Conservation (phyloP, 2,797 vertebrate genomes). For the Buphagus erythrorhynchus region DNA sequence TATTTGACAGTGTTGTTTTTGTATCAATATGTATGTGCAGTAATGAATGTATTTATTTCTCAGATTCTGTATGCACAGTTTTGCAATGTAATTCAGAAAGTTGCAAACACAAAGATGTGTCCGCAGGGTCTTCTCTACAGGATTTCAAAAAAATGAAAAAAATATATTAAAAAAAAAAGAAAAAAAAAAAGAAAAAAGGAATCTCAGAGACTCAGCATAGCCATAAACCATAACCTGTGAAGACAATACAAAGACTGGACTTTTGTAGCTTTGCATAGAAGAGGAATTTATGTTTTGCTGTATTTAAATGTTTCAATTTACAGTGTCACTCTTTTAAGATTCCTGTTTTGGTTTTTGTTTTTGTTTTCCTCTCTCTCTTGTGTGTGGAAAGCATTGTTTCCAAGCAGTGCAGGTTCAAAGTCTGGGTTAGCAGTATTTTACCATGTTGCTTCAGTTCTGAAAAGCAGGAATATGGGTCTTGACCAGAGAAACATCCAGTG, state of each 20-base stretch:
- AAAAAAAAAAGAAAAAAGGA: constrained; percentile 80
- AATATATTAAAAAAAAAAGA: constrained; percentile 75
- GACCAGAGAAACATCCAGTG: constrained; percentile 57
- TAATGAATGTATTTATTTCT: constrained; percentile 99
- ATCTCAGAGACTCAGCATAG: constrained; percentile 86
- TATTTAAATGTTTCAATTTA: constrained; percentile 83
- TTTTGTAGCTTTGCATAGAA: constrained; percentile 79
- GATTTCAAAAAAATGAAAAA: constrained; percentile 79
- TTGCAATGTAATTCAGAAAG: constrained; percentile 83
- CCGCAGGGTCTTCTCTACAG: constrained; percentile 81
- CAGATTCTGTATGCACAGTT: constrained; percentile 86
- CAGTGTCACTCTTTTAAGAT: constrained; percentile 68
- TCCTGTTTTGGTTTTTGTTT: constrained; percentile 49
- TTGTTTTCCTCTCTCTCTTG: constrained; percentile 38
- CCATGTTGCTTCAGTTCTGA: constrained; percentile 69
- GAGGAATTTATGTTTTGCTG: constrained; percentile 76
- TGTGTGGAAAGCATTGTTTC: constrained; percentile 64
- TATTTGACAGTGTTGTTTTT: constrained; percentile 95
- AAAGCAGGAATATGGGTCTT: constrained; percentile 67
- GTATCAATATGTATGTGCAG: constrained; percentile 94
- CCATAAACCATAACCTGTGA: constrained; percentile 83
- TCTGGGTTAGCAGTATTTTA: constrained; percentile 76
- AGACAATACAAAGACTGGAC: constrained; percentile 88
- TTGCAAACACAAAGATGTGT: constrained; percentile 79
- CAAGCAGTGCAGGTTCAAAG: constrained; percentile 64